Base-by-base conservation (phyloP, 2,888 invertebrate species). In the Galeopsomyia nigrocyanea region DNA sequence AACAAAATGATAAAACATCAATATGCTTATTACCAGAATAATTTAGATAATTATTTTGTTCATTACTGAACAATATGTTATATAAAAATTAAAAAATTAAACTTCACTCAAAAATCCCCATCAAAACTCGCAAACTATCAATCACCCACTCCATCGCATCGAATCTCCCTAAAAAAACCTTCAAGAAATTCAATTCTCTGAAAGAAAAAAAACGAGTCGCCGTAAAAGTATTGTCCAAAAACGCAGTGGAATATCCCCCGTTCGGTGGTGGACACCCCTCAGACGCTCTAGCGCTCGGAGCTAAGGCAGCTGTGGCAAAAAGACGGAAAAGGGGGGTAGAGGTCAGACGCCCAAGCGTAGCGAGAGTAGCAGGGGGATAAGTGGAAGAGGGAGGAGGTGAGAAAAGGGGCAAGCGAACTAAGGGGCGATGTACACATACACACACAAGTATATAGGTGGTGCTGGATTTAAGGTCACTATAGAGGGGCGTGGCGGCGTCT, bases 401-500 rank as follows among this genome's bases (percentile, higher is more conserved):
- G 77, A 72, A 77, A 75, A n/a, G 51, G 65, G 49, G 68, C 17
- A 21, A 0, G 17, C 53, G 66, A 58, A 50, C n/a, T 56, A 62
- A 66, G 70, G 74, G 69, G 69, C 31, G 39, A 39, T 53, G 53
- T 2, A 19, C 53, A 17, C 19, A 53, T 17, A 53, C n/a, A 22
- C 21, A 51, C 14, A 51, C 14, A 50, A 74, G 77, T 77, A 60
- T 77, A 80, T 80, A 82, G 82, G 80, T 80, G 80, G 79, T 79
- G 78, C 79, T 78, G 78, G 77, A 80, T 81, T 81, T 79, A 80
- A 79, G 79, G 78, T 77, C 66, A 77, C 76, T 77, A 78, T 60
- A 75, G 62, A 77, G 77, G 82, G 83, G 84, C 82, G 84, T 83
- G 83, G 84, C 81, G 76, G 76, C 77, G 63, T 79, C 80, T 81